Conservation (phyloP, 2,797 vertebrate genomes). For the Hypotaenidia okinawae region DNA sequence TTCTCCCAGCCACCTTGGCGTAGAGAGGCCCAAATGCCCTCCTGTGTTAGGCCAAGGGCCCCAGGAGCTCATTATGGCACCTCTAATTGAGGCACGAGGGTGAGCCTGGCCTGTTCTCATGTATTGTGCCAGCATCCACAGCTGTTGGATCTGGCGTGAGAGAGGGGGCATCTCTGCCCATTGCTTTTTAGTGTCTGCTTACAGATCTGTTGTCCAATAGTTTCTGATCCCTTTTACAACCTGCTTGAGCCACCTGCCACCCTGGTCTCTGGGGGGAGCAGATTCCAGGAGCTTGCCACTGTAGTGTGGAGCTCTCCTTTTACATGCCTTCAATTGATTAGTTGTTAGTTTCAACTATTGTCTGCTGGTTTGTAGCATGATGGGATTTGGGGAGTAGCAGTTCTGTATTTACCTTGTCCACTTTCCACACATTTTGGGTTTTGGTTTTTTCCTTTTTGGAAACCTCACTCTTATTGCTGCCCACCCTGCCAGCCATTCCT, state of each 20-base stretch:
- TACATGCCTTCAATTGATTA: background rate
- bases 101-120: background rate
- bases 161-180: background rate
- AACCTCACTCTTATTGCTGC: background rate
- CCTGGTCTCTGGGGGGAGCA: background rate
- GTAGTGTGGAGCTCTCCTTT: background rate
- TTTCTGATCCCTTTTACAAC: background rate
- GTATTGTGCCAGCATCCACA: background rate
- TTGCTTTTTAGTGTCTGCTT: background rate
- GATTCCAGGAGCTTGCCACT: background rate
- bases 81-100: background rate
- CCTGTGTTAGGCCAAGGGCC: background rate
- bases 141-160: background rate
- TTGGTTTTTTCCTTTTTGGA: too few species aligned
- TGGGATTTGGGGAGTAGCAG: rapidly evolving
- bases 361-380: background rate
- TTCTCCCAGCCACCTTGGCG: background rate
- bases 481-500: too few species aligned
- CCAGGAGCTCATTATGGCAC: rapidly evolving
- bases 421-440: background rate
- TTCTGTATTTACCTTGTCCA: background rate
- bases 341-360: background rate
- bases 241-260: background rate
- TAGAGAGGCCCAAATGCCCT: background rate
- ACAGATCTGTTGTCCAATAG: background rate